Evolutionary conservation across 1,140 invertebrate species (phyloP), one percentile per base, ranked within the genome.

Genomic region (Calycopis cecrops): DNA sequence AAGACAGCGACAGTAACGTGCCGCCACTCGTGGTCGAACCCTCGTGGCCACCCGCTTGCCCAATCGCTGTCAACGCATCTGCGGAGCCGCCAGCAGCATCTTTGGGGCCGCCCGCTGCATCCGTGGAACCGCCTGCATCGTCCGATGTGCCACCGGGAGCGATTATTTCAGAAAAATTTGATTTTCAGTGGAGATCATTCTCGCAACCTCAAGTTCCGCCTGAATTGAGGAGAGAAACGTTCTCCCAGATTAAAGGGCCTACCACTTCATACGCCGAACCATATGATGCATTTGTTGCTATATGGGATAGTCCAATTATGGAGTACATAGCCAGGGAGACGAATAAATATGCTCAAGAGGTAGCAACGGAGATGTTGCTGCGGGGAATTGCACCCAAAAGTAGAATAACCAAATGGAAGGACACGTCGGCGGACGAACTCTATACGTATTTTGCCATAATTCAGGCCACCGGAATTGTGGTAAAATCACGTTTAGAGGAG

Each of bases 271-370:
- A n/a, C 10, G 16, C n/a, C 14, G 35, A 33, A 35, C 51, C 57
- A 0, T 51, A 47, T 21, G 48, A 63, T 4, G 42, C 48, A 12
- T 59, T 63, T 49, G 49, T 12, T 52, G 56, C 35, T 34, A 60
- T 67, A 53, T 63, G 52, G 60, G 59, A 64, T 44, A 48, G 55
- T 1, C 4, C 48, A 21, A 50, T 67, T 33, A 61, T 63, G 53
- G 58, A 60, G 18, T 10, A 44, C 18, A 54, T 61, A 35, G 49
- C 48, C 4, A 35, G 10, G 3, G 60, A 67, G 17, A 67, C 65
- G 8, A 67, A 67, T 48, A 49, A 12, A 33, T 67, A 62, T 52
- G 62, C 65, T 33, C 40, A 61, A 40, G 16, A 62, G 50, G n/a
- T 62, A 10, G 42, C 38, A 33, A n/a, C n/a, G n/a, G n/a, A n/a